Conservation (phyloP, 2,888 invertebrate species). For the Trilocha varians region DNA sequence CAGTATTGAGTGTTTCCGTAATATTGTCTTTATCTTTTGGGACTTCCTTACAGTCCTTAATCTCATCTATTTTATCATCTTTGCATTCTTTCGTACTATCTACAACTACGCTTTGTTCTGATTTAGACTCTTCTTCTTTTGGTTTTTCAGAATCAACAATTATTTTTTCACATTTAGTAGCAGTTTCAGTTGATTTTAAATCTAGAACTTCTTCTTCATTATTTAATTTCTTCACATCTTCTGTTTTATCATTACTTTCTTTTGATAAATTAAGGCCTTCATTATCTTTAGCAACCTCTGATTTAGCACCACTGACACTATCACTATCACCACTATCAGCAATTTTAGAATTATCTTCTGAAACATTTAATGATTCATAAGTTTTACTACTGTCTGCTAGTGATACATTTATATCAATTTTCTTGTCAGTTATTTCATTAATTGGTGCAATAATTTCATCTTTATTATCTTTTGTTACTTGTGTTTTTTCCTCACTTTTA, state of each 20-base stretch:
- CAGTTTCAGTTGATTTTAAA: conserved; percentile 7
- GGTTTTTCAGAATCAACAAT: background rate
- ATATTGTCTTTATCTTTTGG: background rate
- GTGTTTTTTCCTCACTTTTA: conserved; percentile 9
- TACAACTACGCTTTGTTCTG: too few species aligned
- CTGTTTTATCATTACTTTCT: background rate
- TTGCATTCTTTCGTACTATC: too few species aligned
- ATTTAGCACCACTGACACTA: background rate
- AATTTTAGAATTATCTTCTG: conserved; percentile 13
- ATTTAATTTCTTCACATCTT: background rate
- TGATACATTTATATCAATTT: background rate
- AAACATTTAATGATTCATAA: conserved; percentile 4
- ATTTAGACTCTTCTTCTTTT: conserved; percentile 7
- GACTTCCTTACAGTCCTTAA: too few species aligned
- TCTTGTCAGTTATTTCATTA: background rate
- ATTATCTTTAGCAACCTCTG: background rate
- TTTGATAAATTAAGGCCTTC: background rate
- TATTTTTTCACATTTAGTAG: background rate
- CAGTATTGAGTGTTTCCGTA: background rate
- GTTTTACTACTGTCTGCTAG: background rate
- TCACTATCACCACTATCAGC: conserved; percentile 20
- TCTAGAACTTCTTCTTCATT: conserved; percentile 1
- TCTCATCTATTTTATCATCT: too few species aligned
- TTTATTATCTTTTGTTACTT: background rate
- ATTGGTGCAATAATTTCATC: background rate